Evolutionary conservation across 2,113 vertebrate species (phyloP).

Genomic region (Neomonachus schauinslandi): DNA sequence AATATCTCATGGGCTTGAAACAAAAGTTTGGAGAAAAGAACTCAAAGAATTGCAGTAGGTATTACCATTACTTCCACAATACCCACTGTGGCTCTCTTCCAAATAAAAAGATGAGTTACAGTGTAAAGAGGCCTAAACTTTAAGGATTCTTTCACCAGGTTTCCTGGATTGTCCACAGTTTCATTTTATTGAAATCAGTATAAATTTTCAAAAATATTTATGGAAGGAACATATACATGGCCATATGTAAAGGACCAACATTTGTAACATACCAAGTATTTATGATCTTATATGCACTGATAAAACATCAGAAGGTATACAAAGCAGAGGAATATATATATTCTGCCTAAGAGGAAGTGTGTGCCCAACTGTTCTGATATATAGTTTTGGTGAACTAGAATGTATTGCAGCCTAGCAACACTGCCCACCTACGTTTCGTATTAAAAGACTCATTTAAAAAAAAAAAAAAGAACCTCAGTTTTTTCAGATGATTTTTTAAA

Average conservation of each 20-base stretch:
- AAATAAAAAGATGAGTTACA: not conserved
- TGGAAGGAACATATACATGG: not conserved
- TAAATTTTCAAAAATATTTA: conserved; percentile 11
- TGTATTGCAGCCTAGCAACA: not conserved
- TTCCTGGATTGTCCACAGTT: not conserved
- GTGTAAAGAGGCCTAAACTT: not conserved
- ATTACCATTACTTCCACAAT: not conserved
- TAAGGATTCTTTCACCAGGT: not conserved
- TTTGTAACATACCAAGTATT: not conserved
- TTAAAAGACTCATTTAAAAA: not conserved
- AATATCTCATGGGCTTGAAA: conserved; percentile 55
- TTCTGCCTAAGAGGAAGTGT: not conserved
- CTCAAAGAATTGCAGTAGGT: conserved; percentile 25
- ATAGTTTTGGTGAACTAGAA: not conserved
- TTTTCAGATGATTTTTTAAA: not conserved
- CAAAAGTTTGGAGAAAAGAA: conserved; percentile 53
- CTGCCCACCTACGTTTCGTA: not conserved
- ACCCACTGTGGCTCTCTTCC: not conserved
- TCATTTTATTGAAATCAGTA: conserved; percentile 8
- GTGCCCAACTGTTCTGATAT: not conserved
- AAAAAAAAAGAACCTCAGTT: not conserved
- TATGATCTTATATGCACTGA: not conserved
- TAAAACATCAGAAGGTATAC: not conserved
- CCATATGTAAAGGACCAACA: not conserved
- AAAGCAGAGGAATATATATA: not conserved